Base-by-base conservation (phyloP, 2,797 vertebrate genomes). In the Scyliorhinus canicula region DNA sequence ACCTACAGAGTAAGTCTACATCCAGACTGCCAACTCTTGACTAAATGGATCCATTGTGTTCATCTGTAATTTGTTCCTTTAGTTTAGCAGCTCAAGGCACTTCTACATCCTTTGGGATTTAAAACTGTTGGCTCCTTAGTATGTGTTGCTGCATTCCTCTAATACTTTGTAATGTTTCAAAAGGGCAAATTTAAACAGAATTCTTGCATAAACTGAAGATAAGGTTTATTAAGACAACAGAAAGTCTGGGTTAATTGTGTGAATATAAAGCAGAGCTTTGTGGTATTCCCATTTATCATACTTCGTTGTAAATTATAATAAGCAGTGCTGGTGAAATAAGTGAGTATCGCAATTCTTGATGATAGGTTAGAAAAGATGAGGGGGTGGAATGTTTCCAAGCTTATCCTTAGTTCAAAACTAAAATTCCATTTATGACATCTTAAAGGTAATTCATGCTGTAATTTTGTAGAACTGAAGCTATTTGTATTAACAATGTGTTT, bases 11-110 rank as follows among this genome's bases (percentile, higher is more conserved):
- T 97, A 96, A 96, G 97, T 98, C 97, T 97, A 97, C 97, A 97
- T 97, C 97, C 96, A 97, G 96, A 96, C 96, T 96, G 98, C 97
- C 97, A 97, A 97, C 96, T 96, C 97, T 90, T 97, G 97, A 97
- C 97, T 98, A 98, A 98, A 98, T 97, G 97, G 97, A 97, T 96
- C 97, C 97, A 97, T 97, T 98, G 97, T 98, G 96, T 97, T 97
- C 97, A 97, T 97, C 97, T 97, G 97, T 97, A 97, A 97, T 97
- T 97, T 97, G 97, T 97, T 98, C 97, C 97, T 97, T 97, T 97
- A 97, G 97, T 98, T 98, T 97, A 97, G 97, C 96, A 97, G 96
- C 97, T 97, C 97, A 97, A 96, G 95, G 97, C 97, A 97, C 97
- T 97, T 97, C 97, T 96, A 96, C 96, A 96, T 97, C 97, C 97